phyloP scores from a whole-genome alignment of 1,140 invertebrate species.

The Homalodisca vitripennis region DNA sequence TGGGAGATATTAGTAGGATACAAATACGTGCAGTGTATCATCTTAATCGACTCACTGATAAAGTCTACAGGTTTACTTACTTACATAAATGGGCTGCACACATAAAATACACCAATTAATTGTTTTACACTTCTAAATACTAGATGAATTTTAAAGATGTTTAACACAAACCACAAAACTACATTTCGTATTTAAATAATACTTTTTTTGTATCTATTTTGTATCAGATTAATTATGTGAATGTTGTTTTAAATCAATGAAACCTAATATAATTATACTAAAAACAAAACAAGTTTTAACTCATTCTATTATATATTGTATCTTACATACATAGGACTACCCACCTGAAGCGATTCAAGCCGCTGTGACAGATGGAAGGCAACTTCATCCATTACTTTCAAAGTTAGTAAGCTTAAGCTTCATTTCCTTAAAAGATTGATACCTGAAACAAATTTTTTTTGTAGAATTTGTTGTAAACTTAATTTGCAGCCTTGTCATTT shows the following conservation, averaged over 20 bases:
- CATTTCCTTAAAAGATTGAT: neutral
- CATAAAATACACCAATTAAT: too few relatives aligned
- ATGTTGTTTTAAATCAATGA: slow-evolving; percentile 8
- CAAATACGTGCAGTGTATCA: too few relatives aligned
- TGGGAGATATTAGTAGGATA: too few relatives aligned
- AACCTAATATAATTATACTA: neutral
- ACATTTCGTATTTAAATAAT: neutral
- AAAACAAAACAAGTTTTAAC: neutral
- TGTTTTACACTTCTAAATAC: too few relatives aligned
- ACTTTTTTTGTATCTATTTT: neutral
- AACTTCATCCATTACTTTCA: slow-evolving; percentile 40
- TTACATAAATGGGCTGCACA: too few relatives aligned
- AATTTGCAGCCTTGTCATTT: too few relatives aligned
- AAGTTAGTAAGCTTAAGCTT: neutral
- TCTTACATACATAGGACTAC: neutral
- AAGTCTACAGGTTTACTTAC: too few relatives aligned
- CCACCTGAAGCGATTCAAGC: slow-evolving; percentile 34
- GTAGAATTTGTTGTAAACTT: too few relatives aligned
- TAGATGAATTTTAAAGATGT: too few relatives aligned
- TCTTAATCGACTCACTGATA: too few relatives aligned
- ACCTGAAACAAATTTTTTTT: slow-evolving; percentile 7
- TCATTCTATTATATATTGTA: neutral
- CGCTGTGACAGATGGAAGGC: slow-evolving; percentile 37
- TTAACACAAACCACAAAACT: neutral
- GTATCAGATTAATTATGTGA: neutral